Conservation (phyloP, 2,888 invertebrate genomes). For the Catocala fraxini region DNA sequence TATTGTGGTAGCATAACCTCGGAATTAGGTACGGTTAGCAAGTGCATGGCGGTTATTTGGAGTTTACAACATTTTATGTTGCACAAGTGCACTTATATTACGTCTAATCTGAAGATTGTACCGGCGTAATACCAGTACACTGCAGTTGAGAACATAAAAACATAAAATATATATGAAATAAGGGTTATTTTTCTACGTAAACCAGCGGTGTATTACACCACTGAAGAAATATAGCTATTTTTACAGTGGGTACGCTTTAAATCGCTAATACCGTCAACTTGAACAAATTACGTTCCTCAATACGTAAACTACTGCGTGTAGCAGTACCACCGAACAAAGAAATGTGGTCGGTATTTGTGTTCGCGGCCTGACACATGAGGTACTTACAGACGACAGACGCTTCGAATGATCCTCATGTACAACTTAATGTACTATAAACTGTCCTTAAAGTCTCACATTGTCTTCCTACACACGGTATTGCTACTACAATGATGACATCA, state of each 20-base stretch:
- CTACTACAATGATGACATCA: slow-evolving; percentile 75
- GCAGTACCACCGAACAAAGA: neutral
- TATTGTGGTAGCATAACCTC: slow-evolving; percentile 76
- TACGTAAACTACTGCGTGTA: too few relatives aligned
- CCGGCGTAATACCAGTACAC: neutral
- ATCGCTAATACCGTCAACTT: too few relatives aligned
- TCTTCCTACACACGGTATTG: slow-evolving; percentile 63
- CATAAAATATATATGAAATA: slow-evolving; percentile 1
- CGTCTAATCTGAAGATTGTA: too few relatives aligned
- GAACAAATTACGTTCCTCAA: too few relatives aligned
- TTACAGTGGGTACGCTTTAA: too few relatives aligned
- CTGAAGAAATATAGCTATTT: too few relatives aligned
- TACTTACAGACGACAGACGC: neutral
- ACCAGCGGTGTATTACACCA: too few relatives aligned
- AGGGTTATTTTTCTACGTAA: slow-evolving; percentile 12
- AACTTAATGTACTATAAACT: slow-evolving; percentile 8
- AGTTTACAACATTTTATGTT: neutral
- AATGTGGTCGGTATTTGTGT: neutral
- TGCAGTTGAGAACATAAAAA: neutral
- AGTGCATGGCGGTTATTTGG: slow-evolving; percentile 17
- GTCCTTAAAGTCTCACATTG: slow-evolving; percentile 29
- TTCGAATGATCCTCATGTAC: slow-evolving; percentile 21
- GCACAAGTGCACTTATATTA: neutral
- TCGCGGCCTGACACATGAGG: neutral
- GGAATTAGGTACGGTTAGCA: slow-evolving; percentile 32